Percentiles rank a stretch among this genome's conserved stretches.
Evolutionary conservation across 1,140 invertebrate species (phyloP).

Genomic region (Brachionus sp.): DNA sequence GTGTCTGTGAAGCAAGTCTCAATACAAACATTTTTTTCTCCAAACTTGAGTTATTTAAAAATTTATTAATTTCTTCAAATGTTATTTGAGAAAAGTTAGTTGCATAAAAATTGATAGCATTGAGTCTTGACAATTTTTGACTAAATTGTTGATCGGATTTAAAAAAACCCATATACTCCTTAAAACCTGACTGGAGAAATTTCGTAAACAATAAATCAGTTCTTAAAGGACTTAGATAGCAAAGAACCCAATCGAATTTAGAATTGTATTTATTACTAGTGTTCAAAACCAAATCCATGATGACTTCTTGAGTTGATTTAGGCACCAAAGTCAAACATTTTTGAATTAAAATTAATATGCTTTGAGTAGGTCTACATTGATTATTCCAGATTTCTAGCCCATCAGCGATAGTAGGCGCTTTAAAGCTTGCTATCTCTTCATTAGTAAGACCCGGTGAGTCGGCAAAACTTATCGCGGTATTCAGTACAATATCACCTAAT

Average conservation of each 20-base stretch:
- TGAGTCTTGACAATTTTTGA: background rate
- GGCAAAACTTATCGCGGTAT: background rate
- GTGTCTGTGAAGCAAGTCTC: background rate
- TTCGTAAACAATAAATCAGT: background rate
- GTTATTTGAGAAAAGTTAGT: background rate
- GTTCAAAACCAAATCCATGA: background rate
- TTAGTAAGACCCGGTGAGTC: background rate
- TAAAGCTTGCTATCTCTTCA: slow-evolving; percentile 28
- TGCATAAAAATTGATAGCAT: slow-evolving; percentile 33
- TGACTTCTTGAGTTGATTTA: background rate
- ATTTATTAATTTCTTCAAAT: background rate
- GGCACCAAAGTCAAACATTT: background rate
- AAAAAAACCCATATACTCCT: slow-evolving; percentile 11
- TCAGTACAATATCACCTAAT: slow-evolving; percentile 14
- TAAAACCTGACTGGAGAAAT: background rate
- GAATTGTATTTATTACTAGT: slow-evolving; percentile 5
- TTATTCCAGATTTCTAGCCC: slow-evolving; percentile 42
- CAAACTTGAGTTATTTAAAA: background rate
- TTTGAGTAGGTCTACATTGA: slow-evolving; percentile 41
- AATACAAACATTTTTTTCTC: slow-evolving; percentile 2
- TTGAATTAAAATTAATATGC: slow-evolving; percentile 13
- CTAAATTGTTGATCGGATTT: background rate
- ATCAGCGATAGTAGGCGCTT: background rate
- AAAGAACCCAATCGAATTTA: slow-evolving; percentile 27
- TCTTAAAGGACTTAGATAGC: slow-evolving; percentile 28